Base-by-base conservation (phyloP, 2,797 vertebrate genomes). In the Acanthurus lineatus region DNA sequence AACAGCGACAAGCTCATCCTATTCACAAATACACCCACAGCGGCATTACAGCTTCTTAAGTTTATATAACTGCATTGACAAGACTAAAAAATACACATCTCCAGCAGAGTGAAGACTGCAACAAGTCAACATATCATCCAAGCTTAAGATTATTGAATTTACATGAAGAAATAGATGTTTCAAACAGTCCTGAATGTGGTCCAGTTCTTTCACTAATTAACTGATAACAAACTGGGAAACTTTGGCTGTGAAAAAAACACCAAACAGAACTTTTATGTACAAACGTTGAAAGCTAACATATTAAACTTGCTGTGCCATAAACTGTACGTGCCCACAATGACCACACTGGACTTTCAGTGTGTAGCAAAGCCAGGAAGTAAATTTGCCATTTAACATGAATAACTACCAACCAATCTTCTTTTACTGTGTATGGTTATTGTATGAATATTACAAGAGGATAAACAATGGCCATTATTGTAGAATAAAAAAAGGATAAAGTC, bases 21-120 rank as follows among this genome's bases (percentile, higher is more conserved):
- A 22, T 76, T 84, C 77, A 81, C 73, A 90, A 42, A 69, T 1
- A 71, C 66, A 86, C 67, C 69, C 68, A 73, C 82, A 57, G 45
- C 52, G 48, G 71, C 69, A 72, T 76, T 75, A 66, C 57, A 66
- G 79, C 69, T n/a, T 76, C 80, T 82, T 53, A 72, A 35, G 40
- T 80, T 81, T 80, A 73, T 48, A 40, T 60, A 76, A 73, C 76
- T 64, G 63, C 11, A 20, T 3, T 14, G 61, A 83, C 60, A 65
- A 42, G 38, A 62, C 42, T n/a, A 20, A 61, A 69, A 68, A 57
- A 56, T 8, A 47, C 17, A 57, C 40, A 52, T 74, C 25, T 70
- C 15, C 8, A 59, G n/a, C 4, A 0, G 32, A 5, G 5, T 63
- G 32, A 48, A 70, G 32, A n/a, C 44, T 44, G 54, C 35, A 61